A percentile compares a stretch with the other conserved stretches of the same genome.
Conservation (phyloP, 2,888 invertebrate species). For the Luperina nickerlii region DNA sequence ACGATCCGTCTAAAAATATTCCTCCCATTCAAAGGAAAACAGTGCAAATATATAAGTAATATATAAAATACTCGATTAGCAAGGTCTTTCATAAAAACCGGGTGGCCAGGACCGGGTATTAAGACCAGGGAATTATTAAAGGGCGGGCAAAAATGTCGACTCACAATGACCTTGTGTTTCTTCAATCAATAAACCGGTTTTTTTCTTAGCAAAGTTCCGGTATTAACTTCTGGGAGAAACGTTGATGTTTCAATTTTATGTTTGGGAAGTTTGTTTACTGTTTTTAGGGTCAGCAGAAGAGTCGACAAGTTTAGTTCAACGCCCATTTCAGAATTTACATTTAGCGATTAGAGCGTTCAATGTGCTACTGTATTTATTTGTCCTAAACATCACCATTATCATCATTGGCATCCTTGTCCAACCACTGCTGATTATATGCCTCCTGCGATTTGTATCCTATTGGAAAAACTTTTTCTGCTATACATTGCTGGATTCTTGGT, state of each 20-base stretch:
- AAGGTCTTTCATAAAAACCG: conserved; percentile 49
- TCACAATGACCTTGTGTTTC: conserved; percentile 59
- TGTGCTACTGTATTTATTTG: neutral
- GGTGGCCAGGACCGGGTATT: conserved; percentile 48
- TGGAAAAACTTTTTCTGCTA: too few species aligned
- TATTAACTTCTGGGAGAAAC: conserved; percentile 1
- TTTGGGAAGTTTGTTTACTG: neutral
- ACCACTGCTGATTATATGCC: too few species aligned
- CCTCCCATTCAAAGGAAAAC: conserved; percentile 3
- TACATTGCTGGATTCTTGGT: neutral
- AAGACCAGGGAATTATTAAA: conserved; percentile 66
- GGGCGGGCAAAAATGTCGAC: conserved; percentile 49
- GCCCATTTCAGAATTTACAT: neutral
- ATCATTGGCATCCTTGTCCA: neutral
- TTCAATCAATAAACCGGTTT: conserved; percentile 62
- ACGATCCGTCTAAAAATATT: neutral
- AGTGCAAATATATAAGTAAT: conserved; percentile 12
- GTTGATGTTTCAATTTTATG: conserved; percentile 24
- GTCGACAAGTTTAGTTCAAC: neutral
- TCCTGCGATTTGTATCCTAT: too few species aligned
- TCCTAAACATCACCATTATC: neutral
- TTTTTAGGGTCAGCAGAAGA: neutral
- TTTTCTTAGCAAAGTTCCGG: conserved; percentile 28
- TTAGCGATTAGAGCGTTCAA: neutral
- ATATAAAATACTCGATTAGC: conserved; percentile 56